Percentiles rank a stretch among this genome's conserved stretches.
phyloP scores from a whole-genome alignment of 2,797 vertebrate species.

The Vultur gryphus region DNA sequence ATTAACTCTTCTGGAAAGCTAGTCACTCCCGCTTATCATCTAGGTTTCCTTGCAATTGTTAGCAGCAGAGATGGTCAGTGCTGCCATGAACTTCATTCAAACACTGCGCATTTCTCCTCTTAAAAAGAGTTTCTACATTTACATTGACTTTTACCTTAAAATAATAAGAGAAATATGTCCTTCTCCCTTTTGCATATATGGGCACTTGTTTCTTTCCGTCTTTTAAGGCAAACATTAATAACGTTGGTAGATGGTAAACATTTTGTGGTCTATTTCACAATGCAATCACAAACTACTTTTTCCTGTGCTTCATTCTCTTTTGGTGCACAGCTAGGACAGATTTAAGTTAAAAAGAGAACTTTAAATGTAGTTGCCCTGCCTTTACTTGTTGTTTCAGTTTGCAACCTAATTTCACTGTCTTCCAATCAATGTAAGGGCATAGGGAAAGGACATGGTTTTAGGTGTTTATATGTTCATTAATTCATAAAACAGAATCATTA shows the following conservation, averaged over 20 bases:
- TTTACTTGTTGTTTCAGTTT: neutral
- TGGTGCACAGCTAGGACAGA: neutral
- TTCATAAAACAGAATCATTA: neutral
- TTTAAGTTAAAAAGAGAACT: neutral
- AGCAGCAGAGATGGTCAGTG: neutral
- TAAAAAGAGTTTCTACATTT: neutral
- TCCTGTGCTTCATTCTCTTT: neutral
- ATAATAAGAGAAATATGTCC: neutral
- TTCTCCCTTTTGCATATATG: neutral
- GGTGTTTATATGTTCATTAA: neutral
- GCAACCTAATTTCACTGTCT: neutral
- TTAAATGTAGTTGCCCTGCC: neutral
- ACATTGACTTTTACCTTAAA: neutral
- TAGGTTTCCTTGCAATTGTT: neutral
- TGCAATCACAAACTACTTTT: neutral
- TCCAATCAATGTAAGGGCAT: neutral
- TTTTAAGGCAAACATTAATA: neutral
- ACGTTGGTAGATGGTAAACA: neutral
- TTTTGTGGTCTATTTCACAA: neutral
- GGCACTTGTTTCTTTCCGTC: neutral
- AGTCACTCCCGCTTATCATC: neutral
- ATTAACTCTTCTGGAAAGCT: neutral
- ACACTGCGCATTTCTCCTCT: neutral
- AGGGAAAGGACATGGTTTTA: neutral
- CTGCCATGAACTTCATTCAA: neutral